A percentile compares a stretch with the other conserved stretches of the same genome.
Conservation (phyloP, 92 coral and sea anemone genomes). For the Heteractis magnifica region DNA sequence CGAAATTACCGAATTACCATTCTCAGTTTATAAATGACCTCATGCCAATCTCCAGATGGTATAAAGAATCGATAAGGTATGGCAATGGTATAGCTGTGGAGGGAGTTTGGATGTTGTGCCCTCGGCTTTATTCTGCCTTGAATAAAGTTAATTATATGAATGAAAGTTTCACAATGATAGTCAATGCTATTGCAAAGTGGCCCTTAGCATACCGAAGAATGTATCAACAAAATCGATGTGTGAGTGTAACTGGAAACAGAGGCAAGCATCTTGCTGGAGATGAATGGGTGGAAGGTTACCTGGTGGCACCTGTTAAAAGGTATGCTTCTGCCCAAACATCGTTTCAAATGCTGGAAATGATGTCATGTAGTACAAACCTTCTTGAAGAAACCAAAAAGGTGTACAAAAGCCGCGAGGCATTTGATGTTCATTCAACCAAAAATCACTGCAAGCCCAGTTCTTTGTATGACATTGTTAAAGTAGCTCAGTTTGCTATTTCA, state of each 20-base stretch:
- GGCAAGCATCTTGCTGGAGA: slow-evolving; percentile 57
- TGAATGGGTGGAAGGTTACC: slow-evolving; percentile 54
- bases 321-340: slow-evolving; percentile 46
- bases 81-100: slow-evolving; percentile 55
- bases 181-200: slow-evolving; percentile 36
- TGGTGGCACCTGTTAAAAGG: slow-evolving; percentile 44
- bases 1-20: too few species aligned
- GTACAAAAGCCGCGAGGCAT: slow-evolving; percentile 34
- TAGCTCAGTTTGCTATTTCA: slow-evolving; percentile 26
- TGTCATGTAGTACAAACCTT: slow-evolving; percentile 29
- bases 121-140: slow-evolving; percentile 13
- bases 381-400: slow-evolving; percentile 26
- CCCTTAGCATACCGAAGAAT: slow-evolving; percentile 19
- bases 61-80: slow-evolving; percentile 37
- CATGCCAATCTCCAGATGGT: slow-evolving; percentile 52
- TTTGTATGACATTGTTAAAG: slow-evolving; percentile 27
- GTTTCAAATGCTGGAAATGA: slow-evolving; percentile 37
- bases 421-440: slow-evolving; percentile 20
- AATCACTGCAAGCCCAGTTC: slow-evolving; percentile 23
- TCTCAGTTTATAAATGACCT: slow-evolving; percentile 35
- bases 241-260: slow-evolving; percentile 33
- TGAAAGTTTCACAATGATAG: slow-evolving; percentile 9
- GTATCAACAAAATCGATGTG: slow-evolving; percentile 37
- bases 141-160: slow-evolving; percentile 21
- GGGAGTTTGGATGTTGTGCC: slow-evolving; percentile 46